Percentiles rank a stretch among this genome's conserved stretches.
Evolutionary conservation across 1,140 invertebrate species (phyloP).

Genomic region (Acromyrmex charruanus): DNA sequence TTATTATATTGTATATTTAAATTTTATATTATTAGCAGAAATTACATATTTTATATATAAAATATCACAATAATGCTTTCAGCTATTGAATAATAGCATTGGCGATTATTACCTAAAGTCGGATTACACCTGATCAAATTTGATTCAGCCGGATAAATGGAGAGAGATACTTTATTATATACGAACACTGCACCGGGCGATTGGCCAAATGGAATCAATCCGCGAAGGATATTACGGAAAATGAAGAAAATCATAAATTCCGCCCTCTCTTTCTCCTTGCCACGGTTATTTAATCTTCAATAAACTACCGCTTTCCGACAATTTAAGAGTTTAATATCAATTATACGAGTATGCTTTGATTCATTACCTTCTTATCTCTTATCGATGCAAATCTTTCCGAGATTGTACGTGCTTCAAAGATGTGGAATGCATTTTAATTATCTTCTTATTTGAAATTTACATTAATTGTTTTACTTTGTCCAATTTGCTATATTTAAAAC

Average conservation of each 20-base stretch:
- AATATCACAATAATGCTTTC: not conserved
- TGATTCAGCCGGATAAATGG: slow-evolving; percentile 41
- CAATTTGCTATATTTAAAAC: not conserved
- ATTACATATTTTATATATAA: not conserved
- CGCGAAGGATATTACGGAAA: slow-evolving; percentile 41
- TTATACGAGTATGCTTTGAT: slow-evolving; percentile 46
- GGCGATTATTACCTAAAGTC: slow-evolving; percentile 19
- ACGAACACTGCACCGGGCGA: slow-evolving; percentile 12
- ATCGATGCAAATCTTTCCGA: not conserved
- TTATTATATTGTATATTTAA: not conserved
- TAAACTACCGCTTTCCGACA: slow-evolving; percentile 53
- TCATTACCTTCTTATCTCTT: not conserved
- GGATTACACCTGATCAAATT: slow-evolving; percentile 43
- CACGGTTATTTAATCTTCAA: slow-evolving; percentile 52
- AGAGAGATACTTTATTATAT: slow-evolving; percentile 39
- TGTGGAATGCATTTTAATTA: not conserved
- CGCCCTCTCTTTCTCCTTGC: slow-evolving; percentile 7
- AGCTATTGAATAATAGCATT: slow-evolving; percentile 24
- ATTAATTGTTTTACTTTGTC: not conserved
- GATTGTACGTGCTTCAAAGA: not conserved
- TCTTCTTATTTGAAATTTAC: not conserved
- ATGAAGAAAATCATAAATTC: slow-evolving; percentile 61
- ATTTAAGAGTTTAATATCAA: slow-evolving; percentile 69
- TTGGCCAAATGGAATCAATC: slow-evolving; percentile 53
- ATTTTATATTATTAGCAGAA: not conserved